Base-by-base conservation (phyloP, 2,888 invertebrate genomes). In the Eupeodes luniger region DNA sequence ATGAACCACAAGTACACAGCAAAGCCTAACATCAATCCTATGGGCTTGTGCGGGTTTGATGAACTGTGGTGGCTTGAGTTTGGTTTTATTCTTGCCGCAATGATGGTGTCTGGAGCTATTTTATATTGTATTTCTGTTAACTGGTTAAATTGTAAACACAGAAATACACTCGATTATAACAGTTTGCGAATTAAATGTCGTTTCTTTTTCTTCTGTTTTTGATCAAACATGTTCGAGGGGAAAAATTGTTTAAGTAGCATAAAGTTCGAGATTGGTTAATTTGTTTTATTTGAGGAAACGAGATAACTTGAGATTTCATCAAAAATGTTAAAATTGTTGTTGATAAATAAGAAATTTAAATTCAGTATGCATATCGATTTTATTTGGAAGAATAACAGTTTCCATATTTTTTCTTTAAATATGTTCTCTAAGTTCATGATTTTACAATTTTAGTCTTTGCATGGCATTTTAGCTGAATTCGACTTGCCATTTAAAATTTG, bases 151-250 rank as follows among this genome's bases (percentile, higher is more conserved):
- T 19, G 40, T 40, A 16, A 49, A 11, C 2, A 44, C 2, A 57
- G 5, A 66, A 59, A 40, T 11, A 72, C 34, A 51, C 51, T 67
- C 69, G 40, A 74, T 36, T 82, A 77, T 76, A 77, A 77, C 76
- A 77, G 62, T 82, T 77, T 40, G 7, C 7, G 6, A 6, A 19
- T 14, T 16, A 6, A 55, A n/a, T 49, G 12, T 5, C 11, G 0
- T 53, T 51, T 4, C 12, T 36, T 36, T 51, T 3, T 36, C 34
- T 36, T 36, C 27, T 27, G 19, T 27, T 59, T 16, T 66, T 4
- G 51, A 12, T 74, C 76, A 9, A 82, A 77, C 82, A 70, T 76
- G 82, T 82, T 77, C 64, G 82, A 82, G 62, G 51, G 77, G 76
- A 62, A 47, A 72, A 16, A 11, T 10, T n/a, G 10, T 36, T 53